Evolutionary conservation across 2,888 invertebrate genomes (phyloP), one percentile per base, ranked within the genome.

Genomic region (Uropetala carovei): DNA sequence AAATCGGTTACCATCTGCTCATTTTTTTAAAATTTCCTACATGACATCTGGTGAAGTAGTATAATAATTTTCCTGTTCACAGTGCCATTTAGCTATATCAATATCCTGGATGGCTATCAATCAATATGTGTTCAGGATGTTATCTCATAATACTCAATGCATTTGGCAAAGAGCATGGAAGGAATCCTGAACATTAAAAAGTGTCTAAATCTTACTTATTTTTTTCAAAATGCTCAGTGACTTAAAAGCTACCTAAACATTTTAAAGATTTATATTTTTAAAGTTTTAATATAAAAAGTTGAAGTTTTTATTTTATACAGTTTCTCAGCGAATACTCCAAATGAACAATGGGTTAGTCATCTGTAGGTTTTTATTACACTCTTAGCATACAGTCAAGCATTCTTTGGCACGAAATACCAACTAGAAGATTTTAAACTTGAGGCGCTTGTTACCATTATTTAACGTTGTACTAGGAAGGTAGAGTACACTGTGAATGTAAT

Each of bases 251-350:
- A 89, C 43, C 27, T 43, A 18, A 64, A 43, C 43, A 43, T 64
- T 64, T 68, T 43, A 89, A 89, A 64, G 64, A 43, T 16, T n/a
- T n/a, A 89, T 89, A 89, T 89, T 89, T 89, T 83, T 89, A 30
- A 68, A 7, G 18, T 89, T 89, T 60, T 30, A 86, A 68, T 68
- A 64, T 27, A 64, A 89, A 43, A 89, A 64, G 43, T 64, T 89
- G 18, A 89, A 64, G 43, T 64, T 89, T 56, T 89, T 89, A 89
- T 89, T 89, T 83, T 89, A 89, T 89, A 89, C 22, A 43, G 56
- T 86, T 43, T 89, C 64, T 89, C 43, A 64, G 89, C 56, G 3
- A 56, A 89, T 89, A 89, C 64, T 68, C 60, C 89, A 56, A 59
- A 64, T 14, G 10, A 75, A 7, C 22, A 75, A 75, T 75, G 68